Evolutionary conservation across 2,888 invertebrate genomes (phyloP).

Genomic region (Sminthurinus aureus): DNA sequence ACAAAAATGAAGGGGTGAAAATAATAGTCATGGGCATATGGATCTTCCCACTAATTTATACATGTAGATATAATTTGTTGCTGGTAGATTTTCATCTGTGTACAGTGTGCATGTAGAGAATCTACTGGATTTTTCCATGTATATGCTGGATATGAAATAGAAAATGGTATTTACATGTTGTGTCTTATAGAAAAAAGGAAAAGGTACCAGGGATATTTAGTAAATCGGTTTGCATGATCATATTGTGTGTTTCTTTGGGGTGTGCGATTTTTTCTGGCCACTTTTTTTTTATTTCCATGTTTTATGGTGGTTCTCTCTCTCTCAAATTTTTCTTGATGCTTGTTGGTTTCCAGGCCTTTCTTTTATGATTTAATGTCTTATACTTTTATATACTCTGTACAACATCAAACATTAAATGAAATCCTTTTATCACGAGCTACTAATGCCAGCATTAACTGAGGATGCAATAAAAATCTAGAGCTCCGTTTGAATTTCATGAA

Average conservation of each 20-base stretch:
- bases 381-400: background rate
- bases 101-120: background rate
- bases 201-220: background rate
- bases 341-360: background rate
- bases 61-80: background rate
- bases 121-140: background rate
- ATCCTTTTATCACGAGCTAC: slow-evolving; percentile 43
- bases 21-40: too few species aligned
- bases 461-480: slow-evolving; percentile 28
- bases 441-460: slow-evolving; percentile 39
- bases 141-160: slow-evolving; percentile 6
- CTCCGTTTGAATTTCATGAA: slow-evolving; percentile 12
- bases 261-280: slow-evolving; percentile 23
- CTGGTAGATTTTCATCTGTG: background rate
- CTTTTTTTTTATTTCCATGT: slow-evolving; percentile 19
- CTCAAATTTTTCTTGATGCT: background rate
- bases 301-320: slow-evolving; percentile 13
- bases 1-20: too few species aligned
- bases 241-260: slow-evolving; percentile 18
- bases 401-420: slow-evolving; percentile 28
- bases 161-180: slow-evolving; percentile 7
- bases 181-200: background rate
- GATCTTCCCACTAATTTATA: too few species aligned
- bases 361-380: background rate
- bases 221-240: slow-evolving; percentile 15